Base-by-base conservation (phyloP, 2,113 vertebrate species). In the Perccottus glenii region DNA sequence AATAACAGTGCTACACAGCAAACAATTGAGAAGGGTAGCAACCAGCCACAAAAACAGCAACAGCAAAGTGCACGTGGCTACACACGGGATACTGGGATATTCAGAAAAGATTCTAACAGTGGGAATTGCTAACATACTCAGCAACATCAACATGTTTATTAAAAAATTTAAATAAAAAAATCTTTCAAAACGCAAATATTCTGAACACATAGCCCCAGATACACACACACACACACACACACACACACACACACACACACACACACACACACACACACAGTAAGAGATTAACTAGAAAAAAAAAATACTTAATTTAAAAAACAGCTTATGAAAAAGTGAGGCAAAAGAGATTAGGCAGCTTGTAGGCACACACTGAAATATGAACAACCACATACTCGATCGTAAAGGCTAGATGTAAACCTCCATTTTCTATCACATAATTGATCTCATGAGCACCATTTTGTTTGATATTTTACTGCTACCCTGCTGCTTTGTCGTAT, bases 371-470 rank as follows among this genome's bases (percentile, higher is more conserved):
- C 50, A 40, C 33, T 69, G 70, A 81, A 83, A 88, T 84, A 80
- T 78, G 73, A 90, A 81, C 75, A 60, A 75, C 81, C 86, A 88
- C 85, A 88, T 8, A 14, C 81, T 55, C 76, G 68, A 67, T 82
- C 70, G 63, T 85, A 87, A 85, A 87, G 59, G 43, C 70, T 44
- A 67, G 56, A 85, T 65, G 63, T 84, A 87, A 89, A 88, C 86
- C 90, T 87, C 90, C 90, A 90, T 90, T 90, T 90, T 91, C 85
- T 88, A 85, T 88, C 86, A 83, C 73, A 85, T 89, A 90, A 91
- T 88, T 91, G 87, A 88, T 90, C 86, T 89, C 85, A 80, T 67
- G 15, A 85, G 85, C 90, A 85, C 90, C 90, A 91, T 91, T 91
- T 91, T 91, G 88, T 91, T 89, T 85, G 81, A 88, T 88, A 84